These are phyloP conservation scores for Pelodytes ibericus DNA, from an alignment of 2,797 vertebrate genomes.

Conservation along the genomic window DNA sequence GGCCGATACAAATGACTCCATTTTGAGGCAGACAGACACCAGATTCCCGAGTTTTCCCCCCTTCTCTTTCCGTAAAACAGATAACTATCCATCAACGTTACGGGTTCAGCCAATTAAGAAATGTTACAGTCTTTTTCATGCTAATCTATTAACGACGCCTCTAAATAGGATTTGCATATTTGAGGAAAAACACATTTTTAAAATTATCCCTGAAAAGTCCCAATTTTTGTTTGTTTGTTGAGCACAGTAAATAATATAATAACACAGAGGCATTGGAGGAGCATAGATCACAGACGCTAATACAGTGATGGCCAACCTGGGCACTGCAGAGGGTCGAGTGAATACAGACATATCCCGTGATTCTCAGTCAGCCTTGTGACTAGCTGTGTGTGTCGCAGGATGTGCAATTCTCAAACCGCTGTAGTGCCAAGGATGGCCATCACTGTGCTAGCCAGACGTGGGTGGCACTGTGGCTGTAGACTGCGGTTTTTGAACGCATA, in stretches of 20 bases:
- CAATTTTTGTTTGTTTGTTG: conserved; percentile 48
- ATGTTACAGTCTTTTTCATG: too few relatives aligned
- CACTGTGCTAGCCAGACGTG: conserved; percentile 50
- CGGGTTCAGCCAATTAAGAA: too few relatives aligned
- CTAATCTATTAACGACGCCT: conserved; percentile 57
- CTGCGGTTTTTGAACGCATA: conserved; percentile 68
- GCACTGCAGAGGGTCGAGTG: too few relatives aligned
- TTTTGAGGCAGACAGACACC: conserved; percentile 63
- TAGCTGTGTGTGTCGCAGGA: too few relatives aligned
- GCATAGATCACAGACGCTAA: conserved; percentile 54
- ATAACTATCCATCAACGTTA: too few relatives aligned
- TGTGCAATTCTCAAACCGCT: too few relatives aligned
- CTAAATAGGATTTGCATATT: conserved; percentile 61
- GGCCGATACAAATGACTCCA: conserved; percentile 38
- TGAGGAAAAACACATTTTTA: conserved; percentile 56
- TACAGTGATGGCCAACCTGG: too few relatives aligned
- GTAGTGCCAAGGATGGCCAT: too few relatives aligned
- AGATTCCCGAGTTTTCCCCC: neutral
- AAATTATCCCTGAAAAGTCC: conserved; percentile 71
- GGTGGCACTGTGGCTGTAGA: conserved; percentile 74
- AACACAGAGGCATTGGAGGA: conserved; percentile 1
- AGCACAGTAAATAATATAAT: conserved; percentile 20
- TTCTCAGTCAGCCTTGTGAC: too few relatives aligned
- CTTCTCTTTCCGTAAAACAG: too few relatives aligned
- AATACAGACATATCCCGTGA: too few relatives aligned